Evolutionary conservation across 2,888 invertebrate species (phyloP).

Genomic region (Zygothrica quintamaculata): DNA sequence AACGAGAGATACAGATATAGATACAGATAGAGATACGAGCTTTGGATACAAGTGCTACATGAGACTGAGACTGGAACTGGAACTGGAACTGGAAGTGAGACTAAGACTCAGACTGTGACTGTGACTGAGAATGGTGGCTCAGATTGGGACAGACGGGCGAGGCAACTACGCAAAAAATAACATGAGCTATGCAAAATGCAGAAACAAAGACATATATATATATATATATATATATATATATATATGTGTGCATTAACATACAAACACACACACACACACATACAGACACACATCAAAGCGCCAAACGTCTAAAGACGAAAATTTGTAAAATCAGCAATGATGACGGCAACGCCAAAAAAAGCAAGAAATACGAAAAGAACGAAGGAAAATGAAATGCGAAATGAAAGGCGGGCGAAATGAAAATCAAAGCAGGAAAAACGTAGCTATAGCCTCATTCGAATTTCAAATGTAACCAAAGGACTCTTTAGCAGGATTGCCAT

Average conservation of each 20-base stretch:
- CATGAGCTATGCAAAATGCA: conserved; percentile 69
- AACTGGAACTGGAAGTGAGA: conserved; percentile 10
- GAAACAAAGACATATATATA: conserved; percentile 42
- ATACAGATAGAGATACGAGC: conserved; percentile 32
- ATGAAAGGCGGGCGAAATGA: neutral
- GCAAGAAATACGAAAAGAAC: conserved; percentile 56
- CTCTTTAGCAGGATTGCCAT: conserved; percentile 24
- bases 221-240: conserved; percentile 32
- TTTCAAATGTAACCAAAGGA: conserved; percentile 68
- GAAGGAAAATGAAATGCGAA: conserved; percentile 41
- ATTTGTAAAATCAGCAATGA: conserved; percentile 75
- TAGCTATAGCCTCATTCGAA: conserved; percentile 69
- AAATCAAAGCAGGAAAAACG: conserved; percentile 13
- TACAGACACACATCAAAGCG: conserved; percentile 41
- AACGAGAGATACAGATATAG: conserved; percentile 39
- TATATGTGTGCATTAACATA: conserved; percentile 19
- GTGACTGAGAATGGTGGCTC: conserved; percentile 24
- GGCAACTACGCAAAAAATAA: conserved; percentile 74
- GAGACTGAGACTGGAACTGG: conserved; percentile 12
- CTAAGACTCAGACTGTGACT: conserved; percentile 9
- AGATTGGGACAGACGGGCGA: conserved; percentile 67
- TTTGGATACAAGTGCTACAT: conserved; percentile 38
- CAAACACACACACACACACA: conserved; percentile 28
- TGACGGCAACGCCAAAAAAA: conserved; percentile 27
- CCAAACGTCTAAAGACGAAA: conserved; percentile 65